Evolutionary conservation across 2,888 invertebrate species (phyloP).

Genomic region (Drosophila atripex): DNA sequence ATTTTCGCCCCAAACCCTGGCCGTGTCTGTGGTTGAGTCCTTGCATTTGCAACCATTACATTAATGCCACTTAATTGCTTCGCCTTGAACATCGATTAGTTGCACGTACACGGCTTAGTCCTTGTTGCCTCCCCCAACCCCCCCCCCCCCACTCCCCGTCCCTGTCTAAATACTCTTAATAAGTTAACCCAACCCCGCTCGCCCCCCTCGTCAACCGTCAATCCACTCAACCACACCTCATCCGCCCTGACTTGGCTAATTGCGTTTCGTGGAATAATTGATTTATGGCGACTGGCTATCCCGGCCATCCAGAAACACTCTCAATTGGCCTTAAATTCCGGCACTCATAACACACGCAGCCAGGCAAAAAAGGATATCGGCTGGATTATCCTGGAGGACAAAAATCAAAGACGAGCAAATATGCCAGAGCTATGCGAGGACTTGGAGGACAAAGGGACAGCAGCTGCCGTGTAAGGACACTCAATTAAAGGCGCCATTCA

Average conservation of each 20-base stretch:
- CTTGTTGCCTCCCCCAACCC: too few relatives aligned
- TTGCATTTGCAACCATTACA: slow-evolving; percentile 38
- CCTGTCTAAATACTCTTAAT: not conserved
- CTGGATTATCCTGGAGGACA: slow-evolving; percentile 17
- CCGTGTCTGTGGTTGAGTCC: slow-evolving; percentile 39
- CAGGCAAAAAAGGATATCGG: not conserved
- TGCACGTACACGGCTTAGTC: slow-evolving; percentile 55
- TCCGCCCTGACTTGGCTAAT: slow-evolving; percentile 53
- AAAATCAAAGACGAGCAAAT: slow-evolving; percentile 65
- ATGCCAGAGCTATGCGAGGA: slow-evolving; percentile 34
- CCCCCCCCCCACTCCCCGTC: not conserved
- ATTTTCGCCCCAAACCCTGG: slow-evolving; percentile 4
- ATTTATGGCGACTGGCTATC: slow-evolving; percentile 59
- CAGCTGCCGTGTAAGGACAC: slow-evolving; percentile 42
- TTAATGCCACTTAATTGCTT: slow-evolving; percentile 63
- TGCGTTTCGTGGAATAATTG: slow-evolving; percentile 72
- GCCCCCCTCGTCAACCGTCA: not conserved
- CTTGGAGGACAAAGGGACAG: too few relatives aligned
- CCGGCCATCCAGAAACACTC: slow-evolving; percentile 37
- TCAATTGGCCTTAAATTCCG: slow-evolving; percentile 38
- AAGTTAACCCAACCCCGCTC: slow-evolving; percentile 1
- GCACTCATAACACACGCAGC: not conserved
- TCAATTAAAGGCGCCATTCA: slow-evolving; percentile 73
- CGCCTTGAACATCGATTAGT: slow-evolving; percentile 57
- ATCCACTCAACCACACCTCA: slow-evolving; percentile 22